Evolutionary conservation across 2,888 invertebrate species (phyloP), one percentile per base, ranked within the genome.

Genomic region (Rhimphoctona megacephalus): DNA sequence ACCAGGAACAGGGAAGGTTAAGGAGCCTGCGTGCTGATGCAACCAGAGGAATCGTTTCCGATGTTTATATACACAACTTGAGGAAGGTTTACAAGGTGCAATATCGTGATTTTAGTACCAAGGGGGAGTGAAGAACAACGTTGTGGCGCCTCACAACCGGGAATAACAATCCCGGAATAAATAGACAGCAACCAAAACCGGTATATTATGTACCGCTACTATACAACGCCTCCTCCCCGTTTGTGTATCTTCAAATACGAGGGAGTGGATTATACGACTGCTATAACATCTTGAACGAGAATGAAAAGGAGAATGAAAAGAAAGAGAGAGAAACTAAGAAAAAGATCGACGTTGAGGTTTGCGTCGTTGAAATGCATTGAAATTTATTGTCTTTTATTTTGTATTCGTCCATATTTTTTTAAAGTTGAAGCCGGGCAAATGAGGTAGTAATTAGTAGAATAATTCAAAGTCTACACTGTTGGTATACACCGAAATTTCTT

Each of bases 71-170:
- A 66, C 36, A 79, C 22, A 39, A 49, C 7, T 54, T 52, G 66
- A 30, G 30, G 81, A 76, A 76, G 52, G 79, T 80, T 85, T 83
- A 83, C 85, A 80, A 74, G 85, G 82, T 83, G 85, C 85, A 85
- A 83, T 85, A 85, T 83, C 82, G 82, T 83, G 85, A 83, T 85
- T 85, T 85, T 76, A 85, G 79, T 80, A 57, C 69, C 52, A 25
- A 61, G 30, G 19, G 54, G 64, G 49, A 30, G 39, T 3, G 33
- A 78, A 77, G 70, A 77, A 22, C 54, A 61, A 61, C 25, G 17
- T 61, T 30, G 22, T 33, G 61, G 52, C 52, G 30, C 64, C 70
- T 82, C 61, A 36, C 33, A 78, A 67, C 54, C 74, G 74, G 54
- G 74, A 54, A 54, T 76, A 76, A 80, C 76, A 77, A 85, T 66